Base-by-base conservation (phyloP, 2,797 vertebrate species). In the Austrolebias charrua region DNA sequence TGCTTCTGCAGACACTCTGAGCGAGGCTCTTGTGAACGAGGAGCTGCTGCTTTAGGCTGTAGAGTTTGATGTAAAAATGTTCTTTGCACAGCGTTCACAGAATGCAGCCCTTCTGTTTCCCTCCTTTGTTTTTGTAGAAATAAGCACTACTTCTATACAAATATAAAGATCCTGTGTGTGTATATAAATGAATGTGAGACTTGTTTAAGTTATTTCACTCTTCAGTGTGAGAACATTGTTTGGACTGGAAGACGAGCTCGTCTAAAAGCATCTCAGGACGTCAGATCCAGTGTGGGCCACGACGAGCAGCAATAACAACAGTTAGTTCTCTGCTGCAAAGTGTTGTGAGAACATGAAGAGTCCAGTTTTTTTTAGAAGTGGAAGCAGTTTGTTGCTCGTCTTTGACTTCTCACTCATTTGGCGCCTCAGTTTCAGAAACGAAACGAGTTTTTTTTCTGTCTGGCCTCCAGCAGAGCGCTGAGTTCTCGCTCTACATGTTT, bases 291-390 rank as follows among this genome's bases (percentile, higher is more conserved):
- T 94, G 92, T 93, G 94, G 95, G 93, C 95, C 93, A 95, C 93
- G 90, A 89, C 91, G 92, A 88, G 86, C 91, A 95, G 92, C 93
- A 95, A 95, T 95, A 96, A 95, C 80, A 79, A 84, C 84, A 68
- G 66, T 80, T 45, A 2, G 33, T 35, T 7, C 33, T 8, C 78
- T 62, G 73, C 70, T 67, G 69, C 76, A 73, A 80, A 80, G 79
- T 33, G 24, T 40, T 38, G 62, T 56, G 51, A 40, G 13, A 40
- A 2, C 38, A 35, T 46, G 12, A 50, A 46, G 66, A 78, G 82
- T 83, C 74, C 75, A 60, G 63, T 69, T 82, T 78, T 58, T 68
- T 61, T 71, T 68, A 71, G 64, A 71, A 77, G 50, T 53, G 64
- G 66, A 80, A 84, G 14, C 24, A 4, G 40, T 44, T 13, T 35